Percentiles rank a stretch among this genome's conserved stretches.
These are phyloP conservation scores for Xiphophorus couchianus DNA, from an alignment of 2,113 vertebrate genomes.

Conservation along the genomic window DNA sequence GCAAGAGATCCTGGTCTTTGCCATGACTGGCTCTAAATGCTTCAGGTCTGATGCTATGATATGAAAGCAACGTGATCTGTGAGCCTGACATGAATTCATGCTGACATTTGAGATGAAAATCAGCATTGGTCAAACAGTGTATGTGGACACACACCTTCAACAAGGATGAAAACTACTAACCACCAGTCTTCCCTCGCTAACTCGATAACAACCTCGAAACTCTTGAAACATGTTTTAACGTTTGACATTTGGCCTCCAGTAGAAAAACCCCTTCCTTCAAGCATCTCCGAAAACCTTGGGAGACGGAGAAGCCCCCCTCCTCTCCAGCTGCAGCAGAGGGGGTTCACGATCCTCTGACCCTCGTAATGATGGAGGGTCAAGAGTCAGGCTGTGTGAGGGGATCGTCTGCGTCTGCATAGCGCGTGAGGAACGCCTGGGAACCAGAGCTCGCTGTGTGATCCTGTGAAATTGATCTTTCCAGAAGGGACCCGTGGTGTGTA, in stretches of 20 bases:
- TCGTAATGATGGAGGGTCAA: conserved; percentile 78
- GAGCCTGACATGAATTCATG: conserved; percentile 33
- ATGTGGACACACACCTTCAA: conserved; percentile 1
- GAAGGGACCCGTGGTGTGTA: conserved; percentile 65
- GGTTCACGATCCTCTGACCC: conserved; percentile 68
- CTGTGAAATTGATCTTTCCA: conserved; percentile 77
- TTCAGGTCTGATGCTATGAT: conserved; percentile 35
- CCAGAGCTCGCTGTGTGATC: conserved; percentile 70
- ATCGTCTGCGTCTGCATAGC: conserved; percentile 60
- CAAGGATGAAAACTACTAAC: conserved; percentile 42
- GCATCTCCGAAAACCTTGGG: conserved; percentile 30
- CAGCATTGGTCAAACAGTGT: conserved; percentile 25
- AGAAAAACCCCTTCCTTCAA: conserved; percentile 22
- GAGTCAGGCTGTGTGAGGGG: conserved; percentile 72
- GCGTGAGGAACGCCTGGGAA: conserved; percentile 77
- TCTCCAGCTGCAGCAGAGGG: conserved; percentile 25
- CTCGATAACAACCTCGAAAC: conserved; percentile 69
- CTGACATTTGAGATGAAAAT: conserved; percentile 25
- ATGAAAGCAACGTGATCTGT: conserved; percentile 23
- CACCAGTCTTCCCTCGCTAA: conserved; percentile 60
- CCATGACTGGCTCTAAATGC: conserved; percentile 14
- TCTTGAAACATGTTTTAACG: conserved; percentile 72
- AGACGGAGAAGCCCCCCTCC: conserved; percentile 26
- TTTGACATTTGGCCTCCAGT: conserved; percentile 73
- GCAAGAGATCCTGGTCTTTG: conserved; percentile 30